Evolutionary conservation across 2,888 invertebrate species (phyloP), one percentile per base, ranked within the genome.

Genomic region (Drosophila falleni): DNA sequence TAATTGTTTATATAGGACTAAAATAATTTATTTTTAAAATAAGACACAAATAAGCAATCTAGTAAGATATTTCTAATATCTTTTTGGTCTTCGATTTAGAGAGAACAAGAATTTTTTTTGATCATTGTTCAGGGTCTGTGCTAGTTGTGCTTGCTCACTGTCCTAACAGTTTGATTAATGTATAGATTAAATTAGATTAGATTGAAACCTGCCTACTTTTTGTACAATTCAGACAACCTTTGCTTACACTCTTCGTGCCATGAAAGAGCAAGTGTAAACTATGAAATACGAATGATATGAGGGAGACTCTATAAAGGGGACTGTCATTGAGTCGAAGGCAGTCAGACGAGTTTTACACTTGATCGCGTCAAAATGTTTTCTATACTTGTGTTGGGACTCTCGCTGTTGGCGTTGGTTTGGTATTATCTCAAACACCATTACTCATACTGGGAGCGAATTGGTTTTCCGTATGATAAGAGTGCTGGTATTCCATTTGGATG

Each of bases 401-500:
- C 78, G 16, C 41, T 75, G 9, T 1, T 61, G 47, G 56, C 63
- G 5, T 37, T 86, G 46, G 68, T 56, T 16, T 80, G 84, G 80
- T 71, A 66, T 44, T 89, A 79, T 41, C 16, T 91, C 5, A 78
- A 78, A 37, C 71, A 80, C 5, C 86, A 80, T 11, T 91, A 90
- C 35, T 72, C 79, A 1, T 85, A 95, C 78, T 96, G 95, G 95
- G 91, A 93, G 33, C 93, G 92, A 42, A 93, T 91, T 69, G 94
- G 94, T 1, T 94, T 95, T 10, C 92, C 93, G 0, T 94, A 94
- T 19, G 93, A 95, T 0, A 89, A 92, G 44, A 29, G 69, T 13
- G 94, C 95, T 0, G 86, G 89, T 9, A 94, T 95, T 74, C 94
- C 95, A 0, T 95, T 95, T 80, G 96, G 96, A 0, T 95, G 95